Evolutionary conservation across 2,888 invertebrate genomes (phyloP), one percentile per base, ranked within the genome.

Genomic region (Phorcus lineatus): DNA sequence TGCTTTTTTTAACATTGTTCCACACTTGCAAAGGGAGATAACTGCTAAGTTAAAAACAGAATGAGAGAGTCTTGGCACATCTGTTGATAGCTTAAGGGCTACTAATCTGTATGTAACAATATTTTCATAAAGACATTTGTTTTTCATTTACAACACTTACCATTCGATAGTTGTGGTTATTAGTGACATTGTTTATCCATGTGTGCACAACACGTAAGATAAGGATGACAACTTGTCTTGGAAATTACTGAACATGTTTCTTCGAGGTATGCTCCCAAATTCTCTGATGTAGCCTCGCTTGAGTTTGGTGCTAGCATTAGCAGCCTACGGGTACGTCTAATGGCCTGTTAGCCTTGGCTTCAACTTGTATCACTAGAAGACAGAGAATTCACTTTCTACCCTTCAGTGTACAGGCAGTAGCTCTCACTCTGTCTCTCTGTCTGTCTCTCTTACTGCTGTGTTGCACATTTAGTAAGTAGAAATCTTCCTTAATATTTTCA

Each of bases 281-380:
- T 70, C 40, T 31, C 36, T 36, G 40, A 31, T 62, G 31, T 31
- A 40, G 70, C 70, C 31, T 70, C 19, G 28, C 19, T 28, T 19
- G 19, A 40, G 70, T 70, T 31, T 36, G 28, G 70, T 57, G 17
- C 36, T 70, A 36, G 31, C 36, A n/a, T 19, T 40, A 2, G n/a
- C 19, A 11, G 70, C 70, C 70, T 40, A 19, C 19, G 70, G 70
- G 70, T 70, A 40, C 40, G 31, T 70, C 19, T 70, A 70, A 70
- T 70, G 70, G 70, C 70, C 70, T 70, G 70, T 70, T 70, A 70
- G 70, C 70, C 17, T 36, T 47, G 36, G 31, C 70, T 70, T 70
- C 70, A 70, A 47, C 47, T 47, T n/a, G n/a, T n/a, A n/a, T n/a
- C 47, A 47, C 47, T 47, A 47, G 47, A 47, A 47, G 47, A 13